A percentile compares a stretch with the other conserved stretches of the same genome.
These are phyloP conservation scores for Oxytorus armatus DNA, from an alignment of 2,888 invertebrate genomes.

Conservation along the genomic window DNA sequence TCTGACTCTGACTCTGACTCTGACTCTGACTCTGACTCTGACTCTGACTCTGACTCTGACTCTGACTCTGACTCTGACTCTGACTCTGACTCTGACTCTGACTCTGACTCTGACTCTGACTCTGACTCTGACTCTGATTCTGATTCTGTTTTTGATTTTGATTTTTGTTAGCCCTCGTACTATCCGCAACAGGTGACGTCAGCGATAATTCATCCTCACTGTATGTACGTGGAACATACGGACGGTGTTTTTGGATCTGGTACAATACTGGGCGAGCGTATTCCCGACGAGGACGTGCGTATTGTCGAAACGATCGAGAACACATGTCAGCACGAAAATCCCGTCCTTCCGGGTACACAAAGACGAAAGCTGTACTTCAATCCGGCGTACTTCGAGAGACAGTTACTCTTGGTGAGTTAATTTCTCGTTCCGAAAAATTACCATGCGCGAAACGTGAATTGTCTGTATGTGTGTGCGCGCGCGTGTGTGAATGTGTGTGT, in stretches of 20 bases:
- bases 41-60: background rate
- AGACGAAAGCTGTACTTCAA: conserved; percentile 94
- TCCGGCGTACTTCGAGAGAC: conserved; percentile 96
- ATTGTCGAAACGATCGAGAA: conserved; percentile 92
- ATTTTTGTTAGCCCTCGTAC: conserved; percentile 28
- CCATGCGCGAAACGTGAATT: no score
- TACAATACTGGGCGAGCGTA: conserved; percentile 86
- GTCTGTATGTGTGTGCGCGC: background rate
- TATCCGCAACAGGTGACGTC: conserved; percentile 87
- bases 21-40: background rate
- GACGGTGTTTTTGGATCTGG: conserved; percentile 82
- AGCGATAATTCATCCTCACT: conserved; percentile 89
- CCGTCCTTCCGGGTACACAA: conserved; percentile 87
- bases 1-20: background rate
- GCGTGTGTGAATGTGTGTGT: no score
- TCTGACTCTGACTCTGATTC: background rate
- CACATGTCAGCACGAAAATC: conserved; percentile 78
- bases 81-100: background rate
- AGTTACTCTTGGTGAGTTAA: conserved; percentile 91
- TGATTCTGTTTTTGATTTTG: background rate
- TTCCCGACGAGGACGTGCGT: conserved; percentile 94
- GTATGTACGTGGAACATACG: conserved; percentile 77
- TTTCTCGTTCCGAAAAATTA: no score
- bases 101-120: no score
- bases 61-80: background rate